Conservation (phyloP, 2,888 invertebrate genomes). For the Thereva nobilitata region DNA sequence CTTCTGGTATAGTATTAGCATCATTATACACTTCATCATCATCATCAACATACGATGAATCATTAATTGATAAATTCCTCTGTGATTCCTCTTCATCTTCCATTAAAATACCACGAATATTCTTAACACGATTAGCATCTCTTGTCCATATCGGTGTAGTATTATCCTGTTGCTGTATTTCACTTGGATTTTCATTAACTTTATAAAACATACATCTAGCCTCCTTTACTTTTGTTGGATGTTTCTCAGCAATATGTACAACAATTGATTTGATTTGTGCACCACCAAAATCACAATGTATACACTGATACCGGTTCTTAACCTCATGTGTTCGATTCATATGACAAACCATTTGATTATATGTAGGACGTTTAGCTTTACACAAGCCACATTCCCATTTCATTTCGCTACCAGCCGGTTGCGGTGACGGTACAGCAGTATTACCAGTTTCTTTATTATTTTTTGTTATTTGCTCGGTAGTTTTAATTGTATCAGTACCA, state of each 20-base stretch:
- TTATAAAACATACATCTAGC: slow-evolving; percentile 38
- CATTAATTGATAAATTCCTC: not conserved
- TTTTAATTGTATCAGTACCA: slow-evolving; percentile 38
- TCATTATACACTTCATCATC: slow-evolving; percentile 4
- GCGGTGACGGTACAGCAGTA: slow-evolving; percentile 26
- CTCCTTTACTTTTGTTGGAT: slow-evolving; percentile 54
- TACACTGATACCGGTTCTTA: slow-evolving; percentile 72
- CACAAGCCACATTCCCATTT: slow-evolving; percentile 47
- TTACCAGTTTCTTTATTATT: slow-evolving; percentile 24
- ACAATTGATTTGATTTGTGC: slow-evolving; percentile 63
- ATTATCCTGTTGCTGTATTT: not conserved
- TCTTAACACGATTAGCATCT: slow-evolving; percentile 61
- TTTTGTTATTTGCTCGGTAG: slow-evolving; percentile 38
- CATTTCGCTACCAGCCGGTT: slow-evolving; percentile 33
- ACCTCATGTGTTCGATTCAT: slow-evolving; percentile 61
- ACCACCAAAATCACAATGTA: slow-evolving; percentile 66
- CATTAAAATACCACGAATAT: slow-evolving; percentile 65
- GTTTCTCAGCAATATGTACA: slow-evolving; percentile 66
- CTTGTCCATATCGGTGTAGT: slow-evolving; percentile 64
- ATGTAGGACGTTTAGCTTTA: slow-evolving; percentile 44
- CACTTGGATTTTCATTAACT: slow-evolving; percentile 9
- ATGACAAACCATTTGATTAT: slow-evolving; percentile 45
- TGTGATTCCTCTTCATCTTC: slow-evolving; percentile 58
- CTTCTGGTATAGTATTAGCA: not conserved
- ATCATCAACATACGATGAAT: not conserved